Evolutionary conservation across 2,888 invertebrate species (phyloP), one percentile per base, ranked within the genome.

Genomic region (Blastobasis lacticolella): DNA sequence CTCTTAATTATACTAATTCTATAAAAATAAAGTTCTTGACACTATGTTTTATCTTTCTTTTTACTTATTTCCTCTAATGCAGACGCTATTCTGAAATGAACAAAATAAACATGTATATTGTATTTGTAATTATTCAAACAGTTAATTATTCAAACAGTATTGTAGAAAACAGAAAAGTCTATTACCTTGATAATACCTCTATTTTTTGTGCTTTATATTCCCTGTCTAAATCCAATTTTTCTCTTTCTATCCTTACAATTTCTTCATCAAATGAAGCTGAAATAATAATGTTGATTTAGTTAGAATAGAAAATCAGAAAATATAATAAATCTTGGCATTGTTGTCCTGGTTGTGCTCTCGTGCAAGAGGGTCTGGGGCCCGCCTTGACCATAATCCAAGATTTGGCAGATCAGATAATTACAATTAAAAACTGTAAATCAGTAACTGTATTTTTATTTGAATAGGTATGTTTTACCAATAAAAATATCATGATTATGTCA

Each of bases 121-220:
- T 7, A 36, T 38, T 23, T 45, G n/a, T 9, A 44, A 37, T 1
- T 10, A 23, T 45, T n/a, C 40, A 41, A 41, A 8, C 9, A 41
- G 1, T 41, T 41, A 8, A 41, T 1, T 41, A 8, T 2, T 1
- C 1, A 41, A 41, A 7, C n/a, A n/a, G n/a, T 9, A 41, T 41
- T 8, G 2, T 1, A 41, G 7, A 41, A 8, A 41, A 8, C 41
- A 41, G 9, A 7, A 9, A 41, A 41, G 41, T 2, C 4, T 41
- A 4, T 53, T 37, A 63, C 63, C 63, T 63, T 37, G 59, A 62
- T 44, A 71, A 54, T 37, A 65, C 71, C 57, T 66, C 62, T 57
- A 69, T 71, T 53, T 71, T 68, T 54, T 69, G 63, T 37, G 57
- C 54, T 54, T 69, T 70, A 52, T 68, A 69, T 55, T 67, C 68